A percentile compares a stretch with the other conserved stretches of the same genome.
These are phyloP conservation scores for Gymnocephalus cernua DNA, from an alignment of 2,113 vertebrate genomes.

Conservation along the genomic window DNA sequence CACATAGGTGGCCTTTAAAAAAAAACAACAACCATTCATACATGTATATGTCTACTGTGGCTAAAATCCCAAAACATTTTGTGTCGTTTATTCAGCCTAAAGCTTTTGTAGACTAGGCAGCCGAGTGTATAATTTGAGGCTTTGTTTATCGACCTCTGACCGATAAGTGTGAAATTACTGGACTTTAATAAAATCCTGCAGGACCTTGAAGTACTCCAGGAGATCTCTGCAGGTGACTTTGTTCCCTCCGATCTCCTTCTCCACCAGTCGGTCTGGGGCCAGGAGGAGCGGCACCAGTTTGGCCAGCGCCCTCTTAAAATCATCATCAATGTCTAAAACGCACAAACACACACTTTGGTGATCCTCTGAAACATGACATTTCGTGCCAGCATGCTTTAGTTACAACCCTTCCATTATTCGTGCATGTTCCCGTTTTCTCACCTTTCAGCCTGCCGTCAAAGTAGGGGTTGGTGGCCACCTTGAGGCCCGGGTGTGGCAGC, in stretches of 20 bases:
- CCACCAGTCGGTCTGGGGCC: conserved; percentile 92
- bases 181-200: conserved; percentile 58
- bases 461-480: conserved; percentile 90
- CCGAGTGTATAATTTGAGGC: background rate
- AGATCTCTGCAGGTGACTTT: conserved; percentile 97
- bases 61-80: background rate
- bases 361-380: background rate
- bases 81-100: background rate
- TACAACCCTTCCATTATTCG: background rate
- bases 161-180: background rate
- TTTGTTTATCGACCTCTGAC: background rate
- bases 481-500: conserved; percentile 91
- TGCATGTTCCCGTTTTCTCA: conserved; percentile 21
- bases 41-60: too few relatives aligned
- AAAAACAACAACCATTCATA: background rate
- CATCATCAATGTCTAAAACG: conserved; percentile 90
- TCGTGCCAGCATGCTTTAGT: background rate
- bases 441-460: conserved; percentile 90
- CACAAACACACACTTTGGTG: background rate
- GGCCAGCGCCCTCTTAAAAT: conserved; percentile 91
- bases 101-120: background rate
- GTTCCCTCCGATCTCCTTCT: conserved; percentile 95
- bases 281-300: conserved; percentile 91
- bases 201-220: conserved; percentile 96
- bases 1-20: background rate